Evolutionary conservation across 2,888 invertebrate species (phyloP), one percentile per base, ranked within the genome.

Genomic region (Drosophila parthenogenetica): DNA sequence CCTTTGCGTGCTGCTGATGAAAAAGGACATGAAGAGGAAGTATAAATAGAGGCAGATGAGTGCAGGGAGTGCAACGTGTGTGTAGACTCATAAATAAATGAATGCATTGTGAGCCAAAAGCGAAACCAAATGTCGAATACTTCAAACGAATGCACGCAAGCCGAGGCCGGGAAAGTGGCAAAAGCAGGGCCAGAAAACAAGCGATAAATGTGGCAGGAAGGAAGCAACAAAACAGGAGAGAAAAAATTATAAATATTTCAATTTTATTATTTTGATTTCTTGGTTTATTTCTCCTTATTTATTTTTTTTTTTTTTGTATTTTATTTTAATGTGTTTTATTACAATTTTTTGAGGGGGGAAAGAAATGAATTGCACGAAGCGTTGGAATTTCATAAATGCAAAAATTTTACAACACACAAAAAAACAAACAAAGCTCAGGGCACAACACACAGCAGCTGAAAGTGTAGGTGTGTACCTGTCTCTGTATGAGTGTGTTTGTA

Each of bases 61-160:
- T 14, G 4, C 14, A 35, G 5, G 19, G 29, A 37, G 40, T 17
- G 8, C 13, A 17, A 16, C 39, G 32, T 43, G 57, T 71, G 37
- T 69, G 48, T 53, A 51, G 51, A 32, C 39, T 54, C 59, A 79
- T 75, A 63, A 79, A 75, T 79, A 75, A 79, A 17, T 57, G 32
- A 57, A 63, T 63, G 70, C 75, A 63, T 78, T 53, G 45, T 19
- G 49, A 17, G n/a, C 14, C 37, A 19, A 51, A 40, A 51, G 39
- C n/a, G 48, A 43, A 53, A 60, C 17, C 46, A 48, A 78, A 69
- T 48, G 40, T 35, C 32, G 35, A 69, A 74, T 60, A 64, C 62
- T 59, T 78, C 79, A 75, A 75, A 73, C 62, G 43, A 35, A 39
- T 43, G 63, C 70, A 82, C 76, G 80, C 66, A 63, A 75, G 62